These are phyloP conservation scores for Drosophila subpulchrella DNA, from an alignment of 1,140 invertebrate species.

Conservation along the genomic window DNA sequence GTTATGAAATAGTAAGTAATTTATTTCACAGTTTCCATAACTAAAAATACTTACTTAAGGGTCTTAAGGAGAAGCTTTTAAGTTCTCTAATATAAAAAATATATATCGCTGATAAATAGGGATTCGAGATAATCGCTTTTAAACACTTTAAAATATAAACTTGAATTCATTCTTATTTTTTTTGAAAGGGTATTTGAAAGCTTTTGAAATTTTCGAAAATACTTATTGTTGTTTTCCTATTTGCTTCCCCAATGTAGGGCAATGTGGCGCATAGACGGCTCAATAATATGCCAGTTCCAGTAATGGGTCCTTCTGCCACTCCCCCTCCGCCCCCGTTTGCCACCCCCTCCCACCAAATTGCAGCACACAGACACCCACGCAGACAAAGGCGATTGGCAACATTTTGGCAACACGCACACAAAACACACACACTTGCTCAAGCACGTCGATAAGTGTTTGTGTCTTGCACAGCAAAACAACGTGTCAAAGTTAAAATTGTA, in stretches of 20 bases:
- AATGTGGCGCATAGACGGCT: conserved; percentile 80
- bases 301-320: conserved; percentile 40
- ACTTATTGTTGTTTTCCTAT: background rate
- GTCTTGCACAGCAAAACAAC: conserved; percentile 10
- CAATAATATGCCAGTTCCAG: conserved; percentile 64
- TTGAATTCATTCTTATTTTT: too few relatives aligned
- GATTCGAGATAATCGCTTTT: too few relatives aligned
- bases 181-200: conserved; percentile 2
- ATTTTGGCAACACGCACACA: conserved; percentile 64
- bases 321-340: conserved; percentile 1
- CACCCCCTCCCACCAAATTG: conserved; percentile 28
- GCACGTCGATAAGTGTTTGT: conserved; percentile 63
- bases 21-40: too few relatives aligned
- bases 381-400: conserved; percentile 66
- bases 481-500: background rate
- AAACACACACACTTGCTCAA: conserved; percentile 26
- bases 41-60: too few relatives aligned
- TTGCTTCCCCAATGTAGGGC: conserved; percentile 57
- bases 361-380: conserved; percentile 60
- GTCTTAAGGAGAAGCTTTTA: too few relatives aligned
- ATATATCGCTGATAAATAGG: too few relatives aligned
- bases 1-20: too few relatives aligned
- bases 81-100: too few relatives aligned
- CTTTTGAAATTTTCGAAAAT: background rate
- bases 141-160: too few relatives aligned